These are phyloP conservation scores for Dendrolimus pini DNA, from an alignment of 2,888 invertebrate genomes.

Conservation along the genomic window DNA sequence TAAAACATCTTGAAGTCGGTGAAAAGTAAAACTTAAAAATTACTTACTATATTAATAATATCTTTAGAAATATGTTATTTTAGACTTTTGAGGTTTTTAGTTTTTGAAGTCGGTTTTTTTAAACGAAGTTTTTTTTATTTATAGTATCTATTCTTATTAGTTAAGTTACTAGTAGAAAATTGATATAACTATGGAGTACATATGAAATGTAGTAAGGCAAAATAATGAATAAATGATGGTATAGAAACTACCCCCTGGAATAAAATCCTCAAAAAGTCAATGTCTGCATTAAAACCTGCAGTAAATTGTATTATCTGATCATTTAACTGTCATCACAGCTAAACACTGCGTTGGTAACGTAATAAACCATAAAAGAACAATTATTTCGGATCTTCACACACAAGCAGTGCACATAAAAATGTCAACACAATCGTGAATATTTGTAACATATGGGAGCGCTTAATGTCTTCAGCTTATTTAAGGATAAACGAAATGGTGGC, in stretches of 20 bases:
- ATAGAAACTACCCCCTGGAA: neutral
- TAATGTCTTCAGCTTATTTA: conserved; percentile 27
- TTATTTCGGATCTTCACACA: conserved; percentile 65
- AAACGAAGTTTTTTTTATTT: no score
- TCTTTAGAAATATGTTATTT: no score
- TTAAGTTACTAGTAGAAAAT: no score
- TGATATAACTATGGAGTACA: no score
- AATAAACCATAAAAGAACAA: conserved; percentile 58
- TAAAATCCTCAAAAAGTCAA: conserved; percentile 7
- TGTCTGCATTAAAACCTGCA: conserved; percentile 5
- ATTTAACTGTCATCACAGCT: conserved; percentile 57
- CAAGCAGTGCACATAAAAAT: conserved; percentile 46
- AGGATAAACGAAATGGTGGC: conserved; percentile 20
- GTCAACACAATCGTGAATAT: conserved; percentile 50
- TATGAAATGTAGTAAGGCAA: no score
- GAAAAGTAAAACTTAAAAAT: no score
- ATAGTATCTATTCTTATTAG: no score
- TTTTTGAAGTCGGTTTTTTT: no score
- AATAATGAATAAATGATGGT: no score
- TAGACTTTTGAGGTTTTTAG: no score
- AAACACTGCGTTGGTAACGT: conserved; percentile 64
- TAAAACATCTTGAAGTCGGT: no score
- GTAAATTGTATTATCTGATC: conserved; percentile 38
- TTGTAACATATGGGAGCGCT: conserved; percentile 46
- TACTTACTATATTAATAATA: no score